A percentile compares a stretch with the other conserved stretches of the same genome.
Conservation (phyloP, 2,888 invertebrate species). For the Cancer borealis region DNA sequence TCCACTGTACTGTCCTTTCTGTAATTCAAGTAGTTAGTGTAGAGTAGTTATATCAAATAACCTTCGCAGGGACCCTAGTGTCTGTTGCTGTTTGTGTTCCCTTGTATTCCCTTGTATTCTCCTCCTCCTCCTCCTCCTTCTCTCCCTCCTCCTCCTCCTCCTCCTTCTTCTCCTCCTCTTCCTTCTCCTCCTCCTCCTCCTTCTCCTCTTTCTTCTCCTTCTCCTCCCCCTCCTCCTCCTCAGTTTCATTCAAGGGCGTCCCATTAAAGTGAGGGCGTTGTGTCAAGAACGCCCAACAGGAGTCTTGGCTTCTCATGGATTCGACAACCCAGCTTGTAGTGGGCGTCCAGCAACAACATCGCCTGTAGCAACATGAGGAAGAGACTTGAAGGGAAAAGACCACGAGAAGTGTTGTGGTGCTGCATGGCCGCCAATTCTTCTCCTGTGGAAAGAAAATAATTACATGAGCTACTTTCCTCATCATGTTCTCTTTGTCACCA, state of each 20-base stretch:
- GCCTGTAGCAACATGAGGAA: not conserved
- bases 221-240: not conserved
- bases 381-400: constrained; percentile 10
- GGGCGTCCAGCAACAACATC: not conserved
- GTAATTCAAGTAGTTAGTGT: too few relatives aligned
- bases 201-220: not conserved
- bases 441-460: constrained; percentile 18
- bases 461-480: not conserved
- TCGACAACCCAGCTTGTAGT: not conserved
- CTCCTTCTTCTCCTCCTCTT: not conserved
- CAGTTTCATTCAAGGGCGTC: not conserved
- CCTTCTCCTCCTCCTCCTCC: not conserved
- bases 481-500: not conserved
- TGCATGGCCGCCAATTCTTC: constrained; percentile 63
- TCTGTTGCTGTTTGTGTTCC: too few relatives aligned
- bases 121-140: not conserved
- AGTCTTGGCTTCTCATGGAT: not conserved
- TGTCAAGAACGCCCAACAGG: not conserved
- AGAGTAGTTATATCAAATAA: too few relatives aligned
- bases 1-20: too few relatives aligned
- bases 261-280: not conserved
- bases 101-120: too few relatives aligned
- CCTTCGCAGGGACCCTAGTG: too few relatives aligned
- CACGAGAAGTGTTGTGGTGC: constrained; percentile 42
- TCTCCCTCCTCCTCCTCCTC: not conserved